Conservation (phyloP, 2,888 invertebrate species). For the Drosophila nigricruria region DNA sequence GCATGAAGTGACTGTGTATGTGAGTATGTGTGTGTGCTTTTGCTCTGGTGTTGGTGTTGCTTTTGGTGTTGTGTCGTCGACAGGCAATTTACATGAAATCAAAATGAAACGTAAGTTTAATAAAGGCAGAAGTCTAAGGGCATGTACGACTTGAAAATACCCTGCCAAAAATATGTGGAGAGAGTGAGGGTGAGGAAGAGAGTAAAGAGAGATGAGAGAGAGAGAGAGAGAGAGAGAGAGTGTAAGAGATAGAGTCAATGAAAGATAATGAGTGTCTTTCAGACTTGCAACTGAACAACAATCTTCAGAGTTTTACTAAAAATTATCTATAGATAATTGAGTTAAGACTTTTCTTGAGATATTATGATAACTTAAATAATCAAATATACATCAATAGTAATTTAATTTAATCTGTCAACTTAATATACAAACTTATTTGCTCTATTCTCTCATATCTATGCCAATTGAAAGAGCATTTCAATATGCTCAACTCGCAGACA, state of each 20-base stretch:
- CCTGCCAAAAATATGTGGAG: background rate
- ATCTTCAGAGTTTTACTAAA: background rate
- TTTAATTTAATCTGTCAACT: no score
- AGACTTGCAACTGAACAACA: no score
- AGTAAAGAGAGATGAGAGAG: background rate
- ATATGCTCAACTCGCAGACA: background rate
- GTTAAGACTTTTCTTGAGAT: no score
- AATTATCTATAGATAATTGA: no score
- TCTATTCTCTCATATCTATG: background rate
- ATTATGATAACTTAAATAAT: no score
- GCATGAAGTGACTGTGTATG: background rate
- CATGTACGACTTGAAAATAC: slow-evolving; percentile 21
- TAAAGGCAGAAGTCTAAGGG: slow-evolving; percentile 6
- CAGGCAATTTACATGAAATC: slow-evolving; percentile 80
- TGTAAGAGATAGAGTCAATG: background rate
- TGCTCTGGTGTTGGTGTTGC: slow-evolving; percentile 20
- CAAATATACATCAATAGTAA: no score
- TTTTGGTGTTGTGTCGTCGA: slow-evolving; percentile 74
- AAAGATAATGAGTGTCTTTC: no score
- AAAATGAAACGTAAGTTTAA: slow-evolving; percentile 73
- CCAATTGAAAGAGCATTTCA: background rate
- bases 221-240: background rate
- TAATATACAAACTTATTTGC: background rate
- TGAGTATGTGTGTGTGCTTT: slow-evolving; percentile 8
- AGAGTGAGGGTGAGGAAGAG: background rate